Conservation (phyloP, 1,140 invertebrate genomes). For the Cyclargus thomasi region DNA sequence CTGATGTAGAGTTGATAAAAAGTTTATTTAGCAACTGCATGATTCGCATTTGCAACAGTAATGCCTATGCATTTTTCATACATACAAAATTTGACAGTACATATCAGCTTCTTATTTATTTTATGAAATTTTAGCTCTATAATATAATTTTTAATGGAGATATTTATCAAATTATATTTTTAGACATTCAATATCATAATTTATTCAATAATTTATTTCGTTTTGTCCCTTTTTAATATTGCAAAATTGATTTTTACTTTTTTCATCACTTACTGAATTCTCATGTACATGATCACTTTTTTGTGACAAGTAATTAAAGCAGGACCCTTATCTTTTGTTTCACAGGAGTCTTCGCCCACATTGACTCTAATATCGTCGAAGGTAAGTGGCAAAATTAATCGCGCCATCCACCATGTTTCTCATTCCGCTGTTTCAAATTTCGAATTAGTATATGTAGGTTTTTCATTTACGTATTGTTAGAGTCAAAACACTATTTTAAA, state of each 20-base stretch:
- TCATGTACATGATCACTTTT: slow-evolving; percentile 15
- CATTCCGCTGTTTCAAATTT: slow-evolving; percentile 16
- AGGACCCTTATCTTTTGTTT: slow-evolving; percentile 71
- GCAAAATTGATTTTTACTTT: not conserved
- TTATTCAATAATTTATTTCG: too few species aligned
- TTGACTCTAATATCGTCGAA: slow-evolving; percentile 81
- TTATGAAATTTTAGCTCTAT: too few species aligned
- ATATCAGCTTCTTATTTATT: too few species aligned
- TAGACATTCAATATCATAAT: not conserved
- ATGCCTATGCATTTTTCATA: too few species aligned
- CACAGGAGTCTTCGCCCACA: slow-evolving; percentile 81
- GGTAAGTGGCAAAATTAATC: slow-evolving; percentile 72
- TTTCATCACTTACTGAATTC: not conserved
- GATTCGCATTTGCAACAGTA: too few species aligned
- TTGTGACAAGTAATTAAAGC: slow-evolving; percentile 53
- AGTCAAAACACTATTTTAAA: too few species aligned
- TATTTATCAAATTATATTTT: not conserved
- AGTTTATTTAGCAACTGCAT: too few species aligned
- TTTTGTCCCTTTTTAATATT: too few species aligned
- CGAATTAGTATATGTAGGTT: slow-evolving; percentile 24
- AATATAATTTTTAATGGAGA: too few species aligned
- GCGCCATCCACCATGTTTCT: slow-evolving; percentile 21
- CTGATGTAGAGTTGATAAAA: too few species aligned
- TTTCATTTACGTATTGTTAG: slow-evolving; percentile 8
- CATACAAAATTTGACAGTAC: too few species aligned